These are phyloP conservation scores for Drosophila testacea DNA, from an alignment of 2,888 invertebrate species.

Conservation along the genomic window DNA sequence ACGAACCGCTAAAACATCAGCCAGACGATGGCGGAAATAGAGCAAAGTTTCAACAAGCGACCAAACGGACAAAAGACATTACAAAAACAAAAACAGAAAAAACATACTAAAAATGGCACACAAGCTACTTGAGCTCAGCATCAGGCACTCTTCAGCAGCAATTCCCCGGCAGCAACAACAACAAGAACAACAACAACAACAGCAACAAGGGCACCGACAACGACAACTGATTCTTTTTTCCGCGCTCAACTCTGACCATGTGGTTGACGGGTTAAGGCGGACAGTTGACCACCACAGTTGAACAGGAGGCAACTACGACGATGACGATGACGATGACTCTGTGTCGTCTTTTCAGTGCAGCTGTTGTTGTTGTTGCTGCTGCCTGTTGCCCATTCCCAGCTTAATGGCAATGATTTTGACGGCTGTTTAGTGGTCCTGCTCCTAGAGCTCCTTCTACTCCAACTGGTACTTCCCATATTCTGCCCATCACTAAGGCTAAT, in stretches of 20 bases:
- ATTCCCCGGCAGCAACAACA: conserved; percentile 4
- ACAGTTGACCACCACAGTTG: conserved; percentile 71
- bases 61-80: conserved; percentile 30
- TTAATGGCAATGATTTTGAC: conserved; percentile 83
- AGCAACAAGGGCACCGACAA: conserved; percentile 2
- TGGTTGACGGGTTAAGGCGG: conserved; percentile 79
- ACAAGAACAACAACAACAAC: conserved; percentile 1
- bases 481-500: conserved; percentile 55
- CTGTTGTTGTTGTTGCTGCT: conserved; percentile 10
- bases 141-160: conserved; percentile 36
- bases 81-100: conserved; percentile 11
- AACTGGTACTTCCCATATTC: conserved; percentile 5
- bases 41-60: conserved; percentile 68
- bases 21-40: conserved; percentile 79
- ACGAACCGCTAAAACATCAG: conserved; percentile 76
- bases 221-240: conserved; percentile 48
- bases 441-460: conserved; percentile 1
- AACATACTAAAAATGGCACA: conserved; percentile 65
- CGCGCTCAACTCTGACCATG: conserved; percentile 61
- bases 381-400: conserved; percentile 54
- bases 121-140: conserved; percentile 73
- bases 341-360: conserved; percentile 63
- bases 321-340: conserved; percentile 23
- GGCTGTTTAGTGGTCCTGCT: conserved; percentile 74
- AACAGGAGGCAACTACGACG: conserved; percentile 34